Evolutionary conservation across 2,113 vertebrate species (phyloP), one percentile per base, ranked within the genome.

Genomic region (Lepus timidus): DNA sequence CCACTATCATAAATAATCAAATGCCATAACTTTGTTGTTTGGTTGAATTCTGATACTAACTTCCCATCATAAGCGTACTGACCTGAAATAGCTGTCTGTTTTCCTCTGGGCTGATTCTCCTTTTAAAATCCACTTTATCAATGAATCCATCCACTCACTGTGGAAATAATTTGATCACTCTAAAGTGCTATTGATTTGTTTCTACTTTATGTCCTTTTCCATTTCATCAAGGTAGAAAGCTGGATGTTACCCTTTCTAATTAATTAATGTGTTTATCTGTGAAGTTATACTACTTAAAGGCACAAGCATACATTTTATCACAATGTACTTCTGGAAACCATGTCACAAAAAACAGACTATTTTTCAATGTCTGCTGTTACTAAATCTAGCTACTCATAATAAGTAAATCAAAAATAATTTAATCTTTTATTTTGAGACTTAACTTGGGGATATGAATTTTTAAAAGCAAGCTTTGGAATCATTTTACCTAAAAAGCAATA

Each of bases 131-230:
- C 22, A 62, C 23, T 31, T 86, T 90, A 49, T 39, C 19, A 19
- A 13, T 6, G 27, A 93, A 88, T 76, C 52, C 55, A 85, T 55
- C 44, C 25, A 36, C 49, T 95, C 71, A 90, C 36, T 88, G 20
- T 49, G 29, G 80, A 96, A 94, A 88, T 73, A 92, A 95, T 94
- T 61, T 94, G 52, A 85, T 92, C 52, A 39, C 55, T 92, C 85
- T 88, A 55, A 90, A 92, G 52, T 92, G 62, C 11, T 78, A 92
- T 68, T 95, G 89, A 94, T 88, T 84, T 81, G 13, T 67, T 96
- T 90, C 85, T 78, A 88, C 20, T 94, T 92, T 90, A 67, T 83
- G 33, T 78, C 29, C 13, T 88, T 81, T 90, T 88, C 55, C 12
- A 94, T 85, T 91, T 90, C 65, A 79, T 85, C 39, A 78, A 33